Evolutionary conservation across 2,888 invertebrate species (phyloP).

Genomic region (Caenorhabditis wallacei): DNA sequence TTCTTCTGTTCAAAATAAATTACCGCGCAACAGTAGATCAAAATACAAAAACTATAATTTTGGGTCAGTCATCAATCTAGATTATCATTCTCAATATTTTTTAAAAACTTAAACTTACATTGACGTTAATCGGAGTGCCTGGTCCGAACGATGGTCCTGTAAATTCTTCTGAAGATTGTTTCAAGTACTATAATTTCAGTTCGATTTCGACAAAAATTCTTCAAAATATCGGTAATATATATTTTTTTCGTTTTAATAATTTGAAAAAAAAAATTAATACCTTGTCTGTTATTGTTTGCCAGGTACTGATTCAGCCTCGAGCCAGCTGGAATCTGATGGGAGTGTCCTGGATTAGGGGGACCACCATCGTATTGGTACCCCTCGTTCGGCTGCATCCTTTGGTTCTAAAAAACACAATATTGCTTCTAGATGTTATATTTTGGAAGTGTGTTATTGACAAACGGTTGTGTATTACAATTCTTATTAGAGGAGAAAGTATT

Average conservation of each 20-base stretch:
- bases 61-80: no score
- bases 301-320: constrained; percentile 63
- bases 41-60: no score
- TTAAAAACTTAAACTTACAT: constrained; percentile 29
- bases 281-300: constrained; percentile 44
- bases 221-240: no score
- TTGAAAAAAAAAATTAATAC: no score
- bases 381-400: constrained; percentile 60
- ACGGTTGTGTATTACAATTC: constrained; percentile 39
- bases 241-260: no score
- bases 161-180: constrained; percentile 5
- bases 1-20: no score
- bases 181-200: no score
- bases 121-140: constrained; percentile 36
- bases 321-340: constrained; percentile 42
- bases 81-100: no score
- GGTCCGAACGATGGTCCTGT: constrained; percentile 54
- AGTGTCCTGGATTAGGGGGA: constrained; percentile 27
- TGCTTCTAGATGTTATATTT: not conserved
- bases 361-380: constrained; percentile 67
- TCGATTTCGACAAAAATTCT: not conserved
- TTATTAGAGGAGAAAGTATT: not conserved
- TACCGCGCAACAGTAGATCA: no score
- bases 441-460: not conserved
- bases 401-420: constrained; percentile 21